Conservation (phyloP, 2,888 invertebrate species). For the Anorthoa munda region DNA sequence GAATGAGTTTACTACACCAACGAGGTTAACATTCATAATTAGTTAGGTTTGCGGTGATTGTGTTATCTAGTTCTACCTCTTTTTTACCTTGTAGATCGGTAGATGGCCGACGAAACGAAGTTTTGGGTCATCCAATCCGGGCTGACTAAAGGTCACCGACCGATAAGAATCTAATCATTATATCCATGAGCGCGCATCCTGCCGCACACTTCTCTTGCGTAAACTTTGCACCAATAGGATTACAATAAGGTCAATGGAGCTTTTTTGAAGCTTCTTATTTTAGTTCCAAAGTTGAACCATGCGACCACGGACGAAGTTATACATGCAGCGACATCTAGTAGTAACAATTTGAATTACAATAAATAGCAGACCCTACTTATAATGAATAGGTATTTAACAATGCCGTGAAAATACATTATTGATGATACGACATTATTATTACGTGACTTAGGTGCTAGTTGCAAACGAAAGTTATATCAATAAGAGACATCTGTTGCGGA, state of each 20-base stretch:
- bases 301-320: background rate
- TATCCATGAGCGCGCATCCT: constrained; percentile 8
- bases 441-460: background rate
- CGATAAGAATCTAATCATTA: constrained; percentile 39
- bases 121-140: constrained; percentile 12
- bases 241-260: background rate
- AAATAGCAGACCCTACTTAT: background rate
- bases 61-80: constrained; percentile 7
- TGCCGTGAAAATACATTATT: background rate
- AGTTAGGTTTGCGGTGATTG: background rate
- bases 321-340: constrained; percentile 54
- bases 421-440: background rate
- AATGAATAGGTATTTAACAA: no score
- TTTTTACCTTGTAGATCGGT: background rate
- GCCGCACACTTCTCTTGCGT: background rate
- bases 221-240: background rate
- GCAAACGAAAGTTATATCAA: constrained; percentile 1
- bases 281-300: constrained; percentile 7
- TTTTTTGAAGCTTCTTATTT: background rate
- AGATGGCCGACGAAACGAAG: background rate
- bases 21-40: background rate
- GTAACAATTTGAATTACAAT: background rate
- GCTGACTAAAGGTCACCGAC: constrained; percentile 17
- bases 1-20: background rate
- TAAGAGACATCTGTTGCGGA: constrained; percentile 57